phyloP scores from a whole-genome alignment of 2,797 vertebrate species.

The Poecilia velifera region DNA sequence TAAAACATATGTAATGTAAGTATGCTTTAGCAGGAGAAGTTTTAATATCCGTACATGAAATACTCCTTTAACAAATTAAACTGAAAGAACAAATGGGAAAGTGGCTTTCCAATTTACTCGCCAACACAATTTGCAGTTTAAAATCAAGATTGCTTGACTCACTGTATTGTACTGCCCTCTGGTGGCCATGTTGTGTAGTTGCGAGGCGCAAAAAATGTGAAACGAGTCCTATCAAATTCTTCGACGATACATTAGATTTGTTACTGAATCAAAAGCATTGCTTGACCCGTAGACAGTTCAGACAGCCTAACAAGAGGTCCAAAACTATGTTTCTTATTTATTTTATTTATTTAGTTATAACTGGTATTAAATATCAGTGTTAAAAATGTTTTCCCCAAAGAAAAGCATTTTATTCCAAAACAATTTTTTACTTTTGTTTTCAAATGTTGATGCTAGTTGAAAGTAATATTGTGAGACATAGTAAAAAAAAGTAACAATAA shows the following conservation, averaged over 20 bases:
- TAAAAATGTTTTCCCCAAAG: neutral
- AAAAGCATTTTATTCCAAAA: neutral
- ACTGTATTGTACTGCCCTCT: conserved; percentile 54
- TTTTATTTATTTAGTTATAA: neutral
- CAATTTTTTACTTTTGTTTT: neutral
- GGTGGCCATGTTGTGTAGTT: conserved; percentile 30
- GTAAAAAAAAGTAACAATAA: neutral
- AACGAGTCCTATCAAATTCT: neutral
- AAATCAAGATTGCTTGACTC: neutral
- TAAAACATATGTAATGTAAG: neutral
- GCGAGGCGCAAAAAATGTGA: neutral
- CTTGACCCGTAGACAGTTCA: neutral
- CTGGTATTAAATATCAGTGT: neutral
- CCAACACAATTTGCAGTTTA: neutral
- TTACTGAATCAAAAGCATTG: neutral
- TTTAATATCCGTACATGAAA: neutral
- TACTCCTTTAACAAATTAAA: neutral
- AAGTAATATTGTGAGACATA: neutral
- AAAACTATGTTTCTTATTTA: neutral
- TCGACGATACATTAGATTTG: neutral
- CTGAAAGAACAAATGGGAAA: neutral
- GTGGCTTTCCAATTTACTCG: neutral
- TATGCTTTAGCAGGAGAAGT: neutral
- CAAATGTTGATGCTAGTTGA: neutral
- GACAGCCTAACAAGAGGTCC: neutral